These are phyloP conservation scores for Panzeria rudis DNA, from an alignment of 2,888 invertebrate species.

Conservation along the genomic window DNA sequence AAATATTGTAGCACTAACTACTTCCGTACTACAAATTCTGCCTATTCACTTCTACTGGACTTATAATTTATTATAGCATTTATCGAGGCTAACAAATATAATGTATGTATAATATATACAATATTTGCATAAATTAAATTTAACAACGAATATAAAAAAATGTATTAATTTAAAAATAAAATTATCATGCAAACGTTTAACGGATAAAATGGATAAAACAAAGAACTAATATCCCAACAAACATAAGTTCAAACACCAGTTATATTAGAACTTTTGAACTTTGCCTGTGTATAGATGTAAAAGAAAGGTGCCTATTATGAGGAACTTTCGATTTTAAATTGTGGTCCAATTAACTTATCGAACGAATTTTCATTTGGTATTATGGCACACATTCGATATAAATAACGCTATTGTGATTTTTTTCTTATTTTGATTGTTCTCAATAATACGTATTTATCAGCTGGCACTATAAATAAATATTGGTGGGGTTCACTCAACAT, in stretches of 20 bases:
- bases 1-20: background rate
- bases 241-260: background rate
- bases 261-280: too few species aligned
- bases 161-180: slow-evolving; percentile 36
- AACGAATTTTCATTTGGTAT: too few species aligned
- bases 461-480: too few species aligned
- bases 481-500: too few species aligned
- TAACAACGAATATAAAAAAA: background rate
- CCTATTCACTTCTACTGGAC: background rate
- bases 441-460: too few species aligned
- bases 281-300: too few species aligned
- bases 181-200: slow-evolving; percentile 27
- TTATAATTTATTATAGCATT: background rate
- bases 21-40: background rate
- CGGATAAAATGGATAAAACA: background rate
- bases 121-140: slow-evolving; percentile 36
- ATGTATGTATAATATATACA: slow-evolving; percentile 20
- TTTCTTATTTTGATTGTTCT: too few species aligned
- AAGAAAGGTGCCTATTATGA: too few species aligned
- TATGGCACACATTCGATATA: too few species aligned
- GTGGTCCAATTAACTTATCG: too few species aligned
- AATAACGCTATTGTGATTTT: too few species aligned
- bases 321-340: too few species aligned
- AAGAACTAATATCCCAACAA: background rate
- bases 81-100: background rate